Evolutionary conservation across 1,140 invertebrate genomes (phyloP).

Genomic region (Anastrepha ludens): DNA sequence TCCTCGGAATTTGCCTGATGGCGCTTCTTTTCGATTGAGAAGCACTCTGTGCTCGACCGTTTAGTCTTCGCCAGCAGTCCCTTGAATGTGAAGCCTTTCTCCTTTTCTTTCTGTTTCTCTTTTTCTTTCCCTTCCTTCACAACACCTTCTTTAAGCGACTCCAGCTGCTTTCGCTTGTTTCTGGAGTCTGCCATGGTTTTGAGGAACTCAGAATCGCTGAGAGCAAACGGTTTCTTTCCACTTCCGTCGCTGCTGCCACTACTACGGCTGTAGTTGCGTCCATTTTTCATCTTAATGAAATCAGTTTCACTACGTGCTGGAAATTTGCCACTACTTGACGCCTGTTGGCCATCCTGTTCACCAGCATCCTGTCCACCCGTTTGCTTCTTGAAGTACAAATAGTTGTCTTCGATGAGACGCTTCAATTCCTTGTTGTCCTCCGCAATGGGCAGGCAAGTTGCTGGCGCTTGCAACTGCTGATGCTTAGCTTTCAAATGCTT

Average conservation of each 20-base stretch:
- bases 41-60: constrained; percentile 69
- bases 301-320: constrained; percentile 71
- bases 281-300: constrained; percentile 68
- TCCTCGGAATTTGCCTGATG: constrained; percentile 69
- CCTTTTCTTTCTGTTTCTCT: constrained; percentile 57
- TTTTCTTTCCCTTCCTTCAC: constrained; percentile 26
- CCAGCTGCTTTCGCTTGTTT: constrained; percentile 55
- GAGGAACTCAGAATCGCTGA: constrained; percentile 72
- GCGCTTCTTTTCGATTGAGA: constrained; percentile 68
- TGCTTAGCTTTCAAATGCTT: constrained; percentile 53
- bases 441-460: constrained; percentile 67
- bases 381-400: constrained; percentile 71
- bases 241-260: constrained; percentile 49
- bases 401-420: constrained; percentile 73
- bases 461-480: constrained; percentile 56
- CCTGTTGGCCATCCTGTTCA: not conserved
- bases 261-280: constrained; percentile 55
- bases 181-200: constrained; percentile 63
- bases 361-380: constrained; percentile 29
- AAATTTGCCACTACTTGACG: constrained; percentile 57
- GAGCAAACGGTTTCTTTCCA: constrained; percentile 64
- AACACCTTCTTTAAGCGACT: constrained; percentile 56
- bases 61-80: constrained; percentile 68
- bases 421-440: constrained; percentile 74
- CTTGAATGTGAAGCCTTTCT: constrained; percentile 69